Evolutionary conservation across 2,888 invertebrate genomes (phyloP).

Genomic region (Pelosia muscerda): DNA sequence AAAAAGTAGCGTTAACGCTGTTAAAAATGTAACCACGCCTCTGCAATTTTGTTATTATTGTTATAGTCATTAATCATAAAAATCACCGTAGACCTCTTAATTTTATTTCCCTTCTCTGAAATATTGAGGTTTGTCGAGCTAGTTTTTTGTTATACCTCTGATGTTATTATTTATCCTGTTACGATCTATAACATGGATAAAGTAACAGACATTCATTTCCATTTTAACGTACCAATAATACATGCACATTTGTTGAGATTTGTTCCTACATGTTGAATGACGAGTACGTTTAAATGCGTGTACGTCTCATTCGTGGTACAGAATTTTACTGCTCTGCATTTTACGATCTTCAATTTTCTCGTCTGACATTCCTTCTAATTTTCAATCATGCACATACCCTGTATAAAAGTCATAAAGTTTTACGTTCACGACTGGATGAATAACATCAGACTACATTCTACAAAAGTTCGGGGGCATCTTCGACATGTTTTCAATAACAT

Average conservation of each 20-base stretch:
- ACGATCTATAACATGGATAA: slow-evolving; percentile 35
- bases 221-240: neutral
- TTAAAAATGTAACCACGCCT: slow-evolving; percentile 44
- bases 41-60: slow-evolving; percentile 42
- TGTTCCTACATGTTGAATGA: neutral
- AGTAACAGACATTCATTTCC: slow-evolving; percentile 18
- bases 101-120: slow-evolving; percentile 36
- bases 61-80: slow-evolving; percentile 50
- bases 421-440: slow-evolving; percentile 33
- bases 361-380: slow-evolving; percentile 36
- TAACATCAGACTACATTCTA: slow-evolving; percentile 35
- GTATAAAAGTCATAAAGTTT: slow-evolving; percentile 31
- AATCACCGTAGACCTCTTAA: slow-evolving; percentile 40
- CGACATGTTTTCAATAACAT: slow-evolving; percentile 49
- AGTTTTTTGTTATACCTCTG: slow-evolving; percentile 32
- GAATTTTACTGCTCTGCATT: slow-evolving; percentile 28
- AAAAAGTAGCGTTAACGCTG: slow-evolving; percentile 20
- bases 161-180: slow-evolving; percentile 27
- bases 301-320: slow-evolving; percentile 20
- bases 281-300: slow-evolving; percentile 7
- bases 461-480: slow-evolving; percentile 30
- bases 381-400: slow-evolving; percentile 34
- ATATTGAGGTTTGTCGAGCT: slow-evolving; percentile 30
- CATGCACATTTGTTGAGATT: neutral
- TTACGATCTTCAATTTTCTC: slow-evolving; percentile 37